Evolutionary conservation across 2,888 invertebrate species (phyloP).

Genomic region (Drosophila percnosoma): DNA sequence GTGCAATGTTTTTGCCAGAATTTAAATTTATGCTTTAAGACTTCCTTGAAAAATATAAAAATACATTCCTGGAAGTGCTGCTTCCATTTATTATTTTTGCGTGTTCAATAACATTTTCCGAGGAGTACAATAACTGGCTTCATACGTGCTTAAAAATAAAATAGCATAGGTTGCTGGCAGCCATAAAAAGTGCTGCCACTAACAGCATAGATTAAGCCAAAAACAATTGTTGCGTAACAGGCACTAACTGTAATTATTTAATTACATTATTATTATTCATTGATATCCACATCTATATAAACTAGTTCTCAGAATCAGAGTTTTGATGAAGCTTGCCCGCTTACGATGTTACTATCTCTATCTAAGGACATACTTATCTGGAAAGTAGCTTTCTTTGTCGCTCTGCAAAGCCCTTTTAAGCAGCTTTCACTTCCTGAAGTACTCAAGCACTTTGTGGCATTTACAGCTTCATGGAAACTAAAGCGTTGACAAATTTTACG

Average conservation of each 20-base stretch:
- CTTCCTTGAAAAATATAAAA: background rate
- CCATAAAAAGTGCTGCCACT: background rate
- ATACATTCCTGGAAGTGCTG: background rate
- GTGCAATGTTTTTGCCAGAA: background rate
- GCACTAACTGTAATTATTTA: background rate
- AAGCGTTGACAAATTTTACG: slow-evolving; percentile 73
- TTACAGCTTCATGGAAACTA: slow-evolving; percentile 69
- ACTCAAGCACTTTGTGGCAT: slow-evolving; percentile 61
- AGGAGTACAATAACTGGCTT: background rate
- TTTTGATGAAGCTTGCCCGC: background rate
- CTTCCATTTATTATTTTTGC: background rate
- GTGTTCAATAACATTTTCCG: background rate
- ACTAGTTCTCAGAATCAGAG: background rate
- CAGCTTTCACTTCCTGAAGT: slow-evolving; percentile 33
- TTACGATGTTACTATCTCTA: background rate
- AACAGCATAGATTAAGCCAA: background rate
- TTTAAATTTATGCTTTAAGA: background rate
- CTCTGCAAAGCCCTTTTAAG: background rate
- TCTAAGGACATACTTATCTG: background rate
- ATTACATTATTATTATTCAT: too few species aligned
- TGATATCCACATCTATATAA: too few species aligned
- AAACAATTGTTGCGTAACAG: background rate
- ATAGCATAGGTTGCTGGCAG: background rate
- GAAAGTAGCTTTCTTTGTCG: slow-evolving; percentile 1
- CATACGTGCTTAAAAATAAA: background rate